These are phyloP conservation scores for Musca vetustissima DNA, from an alignment of 1,140 invertebrate species.

Conservation along the genomic window DNA sequence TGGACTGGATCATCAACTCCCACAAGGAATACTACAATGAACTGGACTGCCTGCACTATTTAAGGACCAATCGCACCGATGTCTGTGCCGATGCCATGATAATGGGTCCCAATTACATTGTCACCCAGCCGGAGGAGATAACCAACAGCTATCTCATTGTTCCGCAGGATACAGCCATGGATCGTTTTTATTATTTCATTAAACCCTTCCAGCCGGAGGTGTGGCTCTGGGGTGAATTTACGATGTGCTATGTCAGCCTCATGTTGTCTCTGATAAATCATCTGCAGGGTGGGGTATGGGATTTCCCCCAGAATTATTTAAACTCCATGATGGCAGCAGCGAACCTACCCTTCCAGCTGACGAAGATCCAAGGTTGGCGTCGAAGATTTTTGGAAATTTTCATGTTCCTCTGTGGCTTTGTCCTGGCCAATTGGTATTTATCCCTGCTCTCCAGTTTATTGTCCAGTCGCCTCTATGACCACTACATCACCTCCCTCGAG, in stretches of 20 bases:
- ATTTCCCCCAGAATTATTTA: not conserved
- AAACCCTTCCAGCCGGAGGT: not conserved
- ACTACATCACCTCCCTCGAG: not conserved
- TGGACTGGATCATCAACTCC: not conserved
- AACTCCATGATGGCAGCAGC: not conserved
- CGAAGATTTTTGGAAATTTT: not conserved
- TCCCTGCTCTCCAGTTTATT: not conserved
- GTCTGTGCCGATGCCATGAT: not conserved
- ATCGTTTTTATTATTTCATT: not conserved
- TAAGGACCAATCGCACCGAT: not conserved
- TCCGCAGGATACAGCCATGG: not conserved
- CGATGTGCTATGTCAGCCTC: not conserved
- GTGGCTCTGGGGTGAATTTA: not conserved
- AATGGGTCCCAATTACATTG: not conserved
- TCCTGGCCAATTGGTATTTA: conserved; percentile 13
- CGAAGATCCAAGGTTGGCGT: not conserved
- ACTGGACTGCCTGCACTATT: not conserved
- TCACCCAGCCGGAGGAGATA: not conserved
- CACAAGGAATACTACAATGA: not conserved
- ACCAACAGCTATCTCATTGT: not conserved
- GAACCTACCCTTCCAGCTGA: not conserved
- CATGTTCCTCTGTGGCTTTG: not conserved
- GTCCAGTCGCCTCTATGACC: not conserved
- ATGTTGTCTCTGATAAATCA: not conserved
- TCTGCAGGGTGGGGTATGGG: not conserved